phyloP scores from a whole-genome alignment of 2,888 invertebrate genomes.

The Heterodera filipjevi region DNA sequence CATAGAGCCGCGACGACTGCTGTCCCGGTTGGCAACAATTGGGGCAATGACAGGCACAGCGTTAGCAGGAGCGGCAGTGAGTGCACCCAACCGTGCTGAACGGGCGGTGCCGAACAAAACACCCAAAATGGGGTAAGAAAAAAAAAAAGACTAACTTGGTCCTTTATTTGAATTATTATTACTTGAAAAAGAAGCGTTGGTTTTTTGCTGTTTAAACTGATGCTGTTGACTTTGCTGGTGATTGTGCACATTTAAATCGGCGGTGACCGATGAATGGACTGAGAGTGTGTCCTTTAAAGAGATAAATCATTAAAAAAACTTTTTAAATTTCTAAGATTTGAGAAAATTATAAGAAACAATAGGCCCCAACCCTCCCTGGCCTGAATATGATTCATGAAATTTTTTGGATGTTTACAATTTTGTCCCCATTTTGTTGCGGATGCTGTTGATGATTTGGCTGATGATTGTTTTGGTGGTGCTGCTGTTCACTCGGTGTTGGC shows the following conservation, averaged over 20 bases:
- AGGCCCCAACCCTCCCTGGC: too few relatives aligned
- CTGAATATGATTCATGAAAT: too few relatives aligned
- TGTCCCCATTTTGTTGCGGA: background rate
- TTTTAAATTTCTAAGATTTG: too few relatives aligned
- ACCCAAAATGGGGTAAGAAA: background rate
- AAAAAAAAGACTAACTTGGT: background rate
- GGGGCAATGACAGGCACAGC: background rate
- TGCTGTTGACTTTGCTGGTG: too few relatives aligned
- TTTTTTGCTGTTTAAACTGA: too few relatives aligned
- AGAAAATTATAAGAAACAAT: too few relatives aligned
- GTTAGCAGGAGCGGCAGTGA: background rate
- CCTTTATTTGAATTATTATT: background rate
- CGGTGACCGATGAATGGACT: background rate
- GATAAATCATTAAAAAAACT: too few relatives aligned
- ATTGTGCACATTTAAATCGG: too few relatives aligned
- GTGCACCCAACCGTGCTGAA: background rate
- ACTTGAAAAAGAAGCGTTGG: too few relatives aligned
- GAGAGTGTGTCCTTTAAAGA: background rate
- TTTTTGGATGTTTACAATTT: background rate
- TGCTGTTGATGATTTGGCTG: background rate
- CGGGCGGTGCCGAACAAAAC: background rate
- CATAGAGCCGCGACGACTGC: constrained; percentile 41
- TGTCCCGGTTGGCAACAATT: background rate
- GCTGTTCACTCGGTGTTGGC: constrained; percentile 32
- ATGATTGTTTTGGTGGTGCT: background rate